These are phyloP conservation scores for Syngnathus scovelli DNA, from an alignment of 2,113 vertebrate genomes.

Conservation along the genomic window DNA sequence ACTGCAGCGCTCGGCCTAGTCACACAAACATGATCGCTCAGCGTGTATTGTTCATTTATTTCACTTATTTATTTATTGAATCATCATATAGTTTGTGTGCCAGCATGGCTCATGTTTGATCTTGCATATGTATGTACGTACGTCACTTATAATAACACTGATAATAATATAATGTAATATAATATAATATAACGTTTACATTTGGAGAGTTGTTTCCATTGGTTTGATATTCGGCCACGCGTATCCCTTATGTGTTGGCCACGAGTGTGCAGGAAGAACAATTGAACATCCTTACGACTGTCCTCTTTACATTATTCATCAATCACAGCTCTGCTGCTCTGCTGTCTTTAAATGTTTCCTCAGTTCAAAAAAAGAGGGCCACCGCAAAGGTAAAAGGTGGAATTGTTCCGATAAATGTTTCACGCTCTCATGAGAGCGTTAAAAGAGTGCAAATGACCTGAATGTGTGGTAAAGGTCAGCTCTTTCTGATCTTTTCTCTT, in stretches of 20 bases:
- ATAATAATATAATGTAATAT: background rate
- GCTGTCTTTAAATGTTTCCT: slow-evolving; percentile 43
- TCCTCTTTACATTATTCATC: slow-evolving; percentile 62
- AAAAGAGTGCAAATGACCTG: slow-evolving; percentile 23
- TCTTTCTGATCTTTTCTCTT: slow-evolving; percentile 2
- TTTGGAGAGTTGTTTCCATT: slow-evolving; percentile 37
- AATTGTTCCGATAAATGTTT: slow-evolving; percentile 56
- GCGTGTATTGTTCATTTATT: background rate
- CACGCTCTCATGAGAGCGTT: slow-evolving; percentile 29
- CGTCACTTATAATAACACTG: no score
- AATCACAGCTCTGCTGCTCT: slow-evolving; percentile 31
- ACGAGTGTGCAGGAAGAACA: slow-evolving; percentile 17
- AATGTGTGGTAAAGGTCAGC: slow-evolving; percentile 28
- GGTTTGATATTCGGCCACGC: slow-evolving; percentile 41
- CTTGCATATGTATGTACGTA: no score
- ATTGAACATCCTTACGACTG: slow-evolving; percentile 35
- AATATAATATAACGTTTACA: background rate
- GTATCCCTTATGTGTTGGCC: slow-evolving; percentile 38
- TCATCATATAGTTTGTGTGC: background rate
- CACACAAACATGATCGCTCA: slow-evolving; percentile 11
- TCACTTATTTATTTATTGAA: background rate
- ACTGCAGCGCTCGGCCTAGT: slow-evolving; percentile 17
- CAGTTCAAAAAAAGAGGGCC: slow-evolving; percentile 26
- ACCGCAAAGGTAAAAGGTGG: slow-evolving; percentile 50
- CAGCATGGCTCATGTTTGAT: background rate